Base-by-base conservation (phyloP, 2,113 vertebrate species). In the Recurvirostra avosetta region DNA sequence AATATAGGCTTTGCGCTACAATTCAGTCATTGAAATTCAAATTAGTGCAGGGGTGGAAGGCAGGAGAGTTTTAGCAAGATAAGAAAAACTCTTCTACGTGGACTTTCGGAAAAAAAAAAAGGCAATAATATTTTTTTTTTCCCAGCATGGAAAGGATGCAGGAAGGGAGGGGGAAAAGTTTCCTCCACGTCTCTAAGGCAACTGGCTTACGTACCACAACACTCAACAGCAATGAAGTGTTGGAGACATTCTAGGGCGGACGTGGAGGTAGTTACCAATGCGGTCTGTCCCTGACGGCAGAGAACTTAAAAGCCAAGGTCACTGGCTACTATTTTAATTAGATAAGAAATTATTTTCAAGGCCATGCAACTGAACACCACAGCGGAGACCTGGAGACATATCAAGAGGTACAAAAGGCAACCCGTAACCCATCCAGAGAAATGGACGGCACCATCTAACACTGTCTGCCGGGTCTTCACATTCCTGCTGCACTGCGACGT, bases 1-100 rank as follows among this genome's bases (percentile, higher is more conserved):
- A 93, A 95, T 92, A 93, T 86, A 91, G 78, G 88, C 91, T 98
- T 94, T 97, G 80, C 86, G 81, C 96, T 97, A 95, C 86, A 97
- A 96, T 92, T 94, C 96, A 94, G 92, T 84, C 92, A 97, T 52
- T 98, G 97, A 97, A 97, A 98, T 97, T 97, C 96, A 98, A 98
- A 97, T 97, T 23, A 97, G 93, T 95, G 94, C 97, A 98, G 97
- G 94, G 97, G 92, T 96, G 90, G 97, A 97, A 98, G 94, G 94
- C 78, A 86, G 91, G 83, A 95, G 80, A 95, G 80, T 97, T 98
- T 93, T 47, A 94, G 75, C 94, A 78, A 97, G 79, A 98, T 97
- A 95, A 92, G 75, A 97, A 95, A 91, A 91, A 94, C 71, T 94
- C 40, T 91, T 92, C 90, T 80, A 38, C 72, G 43, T 88, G 88